Base-by-base conservation (phyloP, 2,888 invertebrate genomes). In the Platycheirus rosarum region DNA sequence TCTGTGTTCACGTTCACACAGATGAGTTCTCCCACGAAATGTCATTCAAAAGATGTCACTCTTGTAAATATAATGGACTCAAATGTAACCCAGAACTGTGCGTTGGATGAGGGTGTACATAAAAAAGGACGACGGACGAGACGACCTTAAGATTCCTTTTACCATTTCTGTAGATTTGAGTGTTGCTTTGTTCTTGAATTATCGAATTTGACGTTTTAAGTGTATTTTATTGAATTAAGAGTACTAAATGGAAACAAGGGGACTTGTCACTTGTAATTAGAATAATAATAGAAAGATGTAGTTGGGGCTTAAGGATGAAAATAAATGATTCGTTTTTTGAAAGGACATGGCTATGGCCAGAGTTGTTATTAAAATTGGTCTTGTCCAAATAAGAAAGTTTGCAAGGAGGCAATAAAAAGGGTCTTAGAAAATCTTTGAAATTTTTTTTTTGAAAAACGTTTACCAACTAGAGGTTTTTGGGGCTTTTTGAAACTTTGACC, bases 201-300 rank as follows among this genome's bases (percentile, higher is more conserved):
- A 82, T 80, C 66, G 68, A 62, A 82, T 77, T 60, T 82, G 80
- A 77, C 80, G 35, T 66, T 66, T 82, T 76, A 62, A 71, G 68
- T n/a, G 66, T 66, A 71, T 68, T 68, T 82, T 70, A 82, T 82
- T 82, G 60, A 82, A 76, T 82, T 76, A 80, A 14, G 3, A 6
- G 13, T 16, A 46, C 55, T n/a, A 18, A 70, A 82, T 71, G 37
- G 55, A 37, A 71, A 35, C 77, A 40, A 32, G 60, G 18, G 20
- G n/a, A 65, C 32, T 62, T 76, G 80, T 76, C 80, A 68, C 26
- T 82, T 82, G 11, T 66, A 53, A 76, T 69, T 69, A 60, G 44
- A n/a, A 26, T 44, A 44, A 29, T 60, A 60, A 60, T 23, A n/a
- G 48, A 48, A 23, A n/a, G n/a, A 23, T 48, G 23, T 13, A 26